Evolutionary conservation across 2,797 vertebrate genomes (phyloP).

Genomic region (Melanotaenia pygmaea): DNA sequence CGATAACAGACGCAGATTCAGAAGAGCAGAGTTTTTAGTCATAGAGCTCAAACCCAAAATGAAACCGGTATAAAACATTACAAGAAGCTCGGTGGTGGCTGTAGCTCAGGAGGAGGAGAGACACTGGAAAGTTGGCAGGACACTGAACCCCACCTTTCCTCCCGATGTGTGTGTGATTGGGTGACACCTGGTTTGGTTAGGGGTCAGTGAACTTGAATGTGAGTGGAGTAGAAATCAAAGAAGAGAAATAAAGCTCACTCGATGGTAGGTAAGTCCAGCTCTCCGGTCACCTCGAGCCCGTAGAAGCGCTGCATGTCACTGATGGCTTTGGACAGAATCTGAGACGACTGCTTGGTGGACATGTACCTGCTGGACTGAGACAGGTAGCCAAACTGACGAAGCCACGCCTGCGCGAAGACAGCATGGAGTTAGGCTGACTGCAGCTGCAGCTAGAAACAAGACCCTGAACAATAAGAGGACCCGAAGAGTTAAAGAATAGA

Average conservation of each 20-base stretch:
- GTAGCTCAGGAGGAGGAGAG: too few relatives aligned
- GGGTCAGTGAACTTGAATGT: too few relatives aligned
- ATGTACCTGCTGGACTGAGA: conserved; percentile 89
- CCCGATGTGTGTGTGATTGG: too few relatives aligned
- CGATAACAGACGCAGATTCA: too few relatives aligned
- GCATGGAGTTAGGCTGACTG: background rate
- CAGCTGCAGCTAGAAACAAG: background rate
- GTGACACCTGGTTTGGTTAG: background rate
- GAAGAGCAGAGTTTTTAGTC: too few relatives aligned
- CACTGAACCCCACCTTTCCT: too few relatives aligned
- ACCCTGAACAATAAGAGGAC: conserved; percentile 28
- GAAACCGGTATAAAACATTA: too few relatives aligned
- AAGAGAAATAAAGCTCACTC: conserved; percentile 74
- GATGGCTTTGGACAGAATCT: conserved; percentile 90
- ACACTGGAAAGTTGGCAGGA: too few relatives aligned
- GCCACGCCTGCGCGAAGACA: conserved; percentile 84
- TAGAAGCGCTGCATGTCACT: conserved; percentile 95
- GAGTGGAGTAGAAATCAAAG: too few relatives aligned
- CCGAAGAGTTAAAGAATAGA: conserved; percentile 52
- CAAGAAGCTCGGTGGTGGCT: too few relatives aligned
- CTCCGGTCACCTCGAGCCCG: conserved; percentile 88
- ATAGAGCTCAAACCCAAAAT: too few relatives aligned
- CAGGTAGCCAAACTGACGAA: conserved; percentile 91
- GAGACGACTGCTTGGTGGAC: conserved; percentile 94
- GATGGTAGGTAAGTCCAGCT: conserved; percentile 86